Evolutionary conservation across 2,888 invertebrate species (phyloP), one percentile per base, ranked within the genome.

Genomic region (Epinotia bilunana): DNA sequence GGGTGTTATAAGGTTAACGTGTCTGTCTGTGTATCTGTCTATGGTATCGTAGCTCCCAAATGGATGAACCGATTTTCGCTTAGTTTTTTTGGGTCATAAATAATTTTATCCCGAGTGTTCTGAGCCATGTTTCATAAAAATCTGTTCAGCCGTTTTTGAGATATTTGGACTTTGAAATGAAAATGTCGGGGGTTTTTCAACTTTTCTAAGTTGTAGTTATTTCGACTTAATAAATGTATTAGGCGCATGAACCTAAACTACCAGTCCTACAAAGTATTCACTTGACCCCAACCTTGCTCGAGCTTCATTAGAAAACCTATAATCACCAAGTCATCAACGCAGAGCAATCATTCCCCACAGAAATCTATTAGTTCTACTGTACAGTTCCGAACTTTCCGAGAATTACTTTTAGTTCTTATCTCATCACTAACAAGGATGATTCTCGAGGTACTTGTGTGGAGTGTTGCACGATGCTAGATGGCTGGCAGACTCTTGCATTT

Each of bases 361-460:
- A 72, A 75, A 75, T 75, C 75, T 75, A 75, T 75, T 75, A 75
- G 75, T 75, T 75, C 70, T 65, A 71, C 60, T 71, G 64, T 64
- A 74, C 74, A 70, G 16, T 39, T 6, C 11, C 20, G 11, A 28
- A 55, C 3, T 20, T 12, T 61, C 20, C 9, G 18, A 23, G 46
- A 20, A 43, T 39, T 28, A 11, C 61, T 33, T 16, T 28, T 11
- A 23, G 23, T 55, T 18, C 33, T 61, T 67, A 62, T 67, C 11
- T 20, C 28, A 18, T 28, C n/a, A 18, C 6, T 18, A 12, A 23
- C 62, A 72, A 16, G 65, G 33, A 28, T 39, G 46, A 55, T 6
- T 13, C 0, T 6, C 5, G 53, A 3, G 23, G 18, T 9, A 23
- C 53, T 53, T 72, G 55, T 46, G 55, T 57, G 67, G 61, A 46